Percentiles rank a stretch among this genome's conserved stretches.
These are phyloP conservation scores for Trachurus trachurus DNA, from an alignment of 2,797 vertebrate species.

Conservation along the genomic window DNA sequence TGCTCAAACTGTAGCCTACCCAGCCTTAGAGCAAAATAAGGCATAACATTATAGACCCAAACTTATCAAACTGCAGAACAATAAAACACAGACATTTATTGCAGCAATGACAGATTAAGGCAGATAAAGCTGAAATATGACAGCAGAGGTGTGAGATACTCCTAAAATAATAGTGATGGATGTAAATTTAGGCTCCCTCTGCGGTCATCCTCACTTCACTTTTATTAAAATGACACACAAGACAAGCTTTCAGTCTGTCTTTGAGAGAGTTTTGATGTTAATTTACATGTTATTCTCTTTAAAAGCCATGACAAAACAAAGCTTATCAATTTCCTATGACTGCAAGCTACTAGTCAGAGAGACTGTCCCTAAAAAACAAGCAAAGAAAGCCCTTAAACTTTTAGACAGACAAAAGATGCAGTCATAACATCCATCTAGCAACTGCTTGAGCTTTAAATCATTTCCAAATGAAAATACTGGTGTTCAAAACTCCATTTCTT, in stretches of 20 bases:
- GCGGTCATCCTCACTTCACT: neutral
- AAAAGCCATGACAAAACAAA: no score
- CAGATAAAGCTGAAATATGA: constrained; percentile 19
- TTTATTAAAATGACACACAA: neutral
- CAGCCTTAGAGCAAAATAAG: neutral
- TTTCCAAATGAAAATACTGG: neutral
- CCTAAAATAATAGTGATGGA: neutral
- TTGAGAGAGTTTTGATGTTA: neutral
- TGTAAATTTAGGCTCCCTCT: constrained; percentile 43
- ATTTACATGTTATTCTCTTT: neutral
- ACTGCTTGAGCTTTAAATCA: neutral
- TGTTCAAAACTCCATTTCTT: neutral
- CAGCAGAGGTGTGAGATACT: constrained; percentile 37
- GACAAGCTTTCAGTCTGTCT: neutral
- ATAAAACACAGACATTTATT: neutral
- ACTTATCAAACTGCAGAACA: neutral
- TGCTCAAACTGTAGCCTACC: no score
- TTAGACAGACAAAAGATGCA: neutral
- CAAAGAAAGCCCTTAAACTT: neutral
- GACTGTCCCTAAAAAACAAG: no score
- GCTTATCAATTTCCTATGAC: neutral
- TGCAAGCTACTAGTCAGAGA: neutral
- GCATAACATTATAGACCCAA: neutral
- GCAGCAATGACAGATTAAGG: neutral
- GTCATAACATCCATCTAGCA: neutral